A percentile compares a stretch with the other conserved stretches of the same genome.
Evolutionary conservation across 2,888 invertebrate species (phyloP).

Genomic region (Apotomis betuletana): DNA sequence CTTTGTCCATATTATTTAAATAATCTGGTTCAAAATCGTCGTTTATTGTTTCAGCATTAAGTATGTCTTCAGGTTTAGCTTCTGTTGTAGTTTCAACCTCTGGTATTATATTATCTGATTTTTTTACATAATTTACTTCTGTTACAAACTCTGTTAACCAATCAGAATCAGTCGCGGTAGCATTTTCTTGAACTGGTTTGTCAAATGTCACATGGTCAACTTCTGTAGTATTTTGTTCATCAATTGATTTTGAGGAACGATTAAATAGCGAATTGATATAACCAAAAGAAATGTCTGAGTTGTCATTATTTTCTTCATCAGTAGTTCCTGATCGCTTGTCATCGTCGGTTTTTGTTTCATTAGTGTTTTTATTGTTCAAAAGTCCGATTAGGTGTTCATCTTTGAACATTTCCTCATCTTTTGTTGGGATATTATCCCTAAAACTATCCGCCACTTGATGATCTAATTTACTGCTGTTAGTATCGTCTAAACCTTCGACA

Average conservation of each 20-base stretch:
- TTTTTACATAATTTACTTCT: conserved; percentile 65
- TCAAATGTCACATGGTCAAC: conserved; percentile 46
- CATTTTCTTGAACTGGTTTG: conserved; percentile 46
- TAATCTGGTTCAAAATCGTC: conserved; percentile 77
- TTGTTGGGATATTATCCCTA: conserved; percentile 48
- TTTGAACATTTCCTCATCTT: conserved; percentile 50
- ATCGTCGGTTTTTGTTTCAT: conserved; percentile 20
- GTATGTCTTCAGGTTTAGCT: conserved; percentile 64
- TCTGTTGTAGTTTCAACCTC: conserved; percentile 59
- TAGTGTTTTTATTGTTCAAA: conserved; percentile 50
- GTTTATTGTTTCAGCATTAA: conserved; percentile 59
- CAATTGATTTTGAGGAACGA: conserved; percentile 70
- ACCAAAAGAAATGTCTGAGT: conserved; percentile 68
- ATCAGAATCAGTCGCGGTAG: conserved; percentile 63
- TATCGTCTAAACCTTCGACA: background rate
- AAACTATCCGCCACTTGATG: background rate
- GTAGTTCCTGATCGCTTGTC: background rate
- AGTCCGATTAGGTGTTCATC: conserved; percentile 57
- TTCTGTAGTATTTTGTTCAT: conserved; percentile 48
- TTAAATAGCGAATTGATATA: conserved; percentile 67
- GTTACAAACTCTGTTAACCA: conserved; percentile 72
- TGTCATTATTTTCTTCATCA: conserved; percentile 47
- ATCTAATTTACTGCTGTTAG: conserved; percentile 1
- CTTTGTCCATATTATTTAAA: conserved; percentile 63
- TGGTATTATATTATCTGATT: conserved; percentile 58